phyloP scores from a whole-genome alignment of 2,113 vertebrate species.

The Xiphophorus maculatus region DNA sequence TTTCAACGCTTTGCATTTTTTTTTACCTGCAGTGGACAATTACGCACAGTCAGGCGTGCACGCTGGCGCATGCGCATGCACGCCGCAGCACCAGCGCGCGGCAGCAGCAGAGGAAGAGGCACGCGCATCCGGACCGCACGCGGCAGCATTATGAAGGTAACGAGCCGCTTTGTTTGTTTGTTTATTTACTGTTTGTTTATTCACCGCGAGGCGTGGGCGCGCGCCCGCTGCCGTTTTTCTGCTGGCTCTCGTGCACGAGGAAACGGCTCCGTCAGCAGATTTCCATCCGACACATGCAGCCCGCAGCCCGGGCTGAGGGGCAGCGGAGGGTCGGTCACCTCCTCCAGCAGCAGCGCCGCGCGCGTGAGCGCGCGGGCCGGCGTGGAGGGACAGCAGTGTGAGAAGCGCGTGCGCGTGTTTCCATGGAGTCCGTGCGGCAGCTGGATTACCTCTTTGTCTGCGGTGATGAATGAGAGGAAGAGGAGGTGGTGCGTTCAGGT shows the following conservation, averaged over 20 bases:
- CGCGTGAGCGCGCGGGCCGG: constrained; percentile 17
- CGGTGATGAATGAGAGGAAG: constrained; percentile 28
- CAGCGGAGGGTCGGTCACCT: constrained; percentile 27
- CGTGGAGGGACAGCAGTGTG: constrained; percentile 19
- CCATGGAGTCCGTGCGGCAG: constrained; percentile 22
- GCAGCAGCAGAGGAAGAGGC: constrained; percentile 51
- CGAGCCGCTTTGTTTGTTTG: not conserved
- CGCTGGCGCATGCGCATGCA: constrained; percentile 8
- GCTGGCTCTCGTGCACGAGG: constrained; percentile 20
- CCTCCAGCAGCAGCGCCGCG: constrained; percentile 19
- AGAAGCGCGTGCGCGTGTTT: constrained; percentile 25
- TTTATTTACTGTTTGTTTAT: not conserved
- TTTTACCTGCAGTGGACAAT: constrained; percentile 68
- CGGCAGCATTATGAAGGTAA: constrained; percentile 67
- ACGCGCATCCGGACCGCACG: constrained; percentile 17
- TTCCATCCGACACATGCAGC: constrained; percentile 36
- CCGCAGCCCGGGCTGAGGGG: constrained; percentile 17
- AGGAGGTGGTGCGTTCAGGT: constrained; percentile 1
- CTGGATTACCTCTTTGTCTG: constrained; percentile 59
- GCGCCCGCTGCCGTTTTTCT: constrained; percentile 1
- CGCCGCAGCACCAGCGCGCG: constrained; percentile 28
- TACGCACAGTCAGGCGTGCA: constrained; percentile 24
- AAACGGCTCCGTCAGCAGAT: constrained; percentile 71
- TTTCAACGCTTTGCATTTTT: constrained; percentile 48
- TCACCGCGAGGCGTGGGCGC: constrained; percentile 4